Evolutionary conservation across 2,888 invertebrate species (phyloP), one percentile per base, ranked within the genome.

Genomic region (Erannis defoliaria): DNA sequence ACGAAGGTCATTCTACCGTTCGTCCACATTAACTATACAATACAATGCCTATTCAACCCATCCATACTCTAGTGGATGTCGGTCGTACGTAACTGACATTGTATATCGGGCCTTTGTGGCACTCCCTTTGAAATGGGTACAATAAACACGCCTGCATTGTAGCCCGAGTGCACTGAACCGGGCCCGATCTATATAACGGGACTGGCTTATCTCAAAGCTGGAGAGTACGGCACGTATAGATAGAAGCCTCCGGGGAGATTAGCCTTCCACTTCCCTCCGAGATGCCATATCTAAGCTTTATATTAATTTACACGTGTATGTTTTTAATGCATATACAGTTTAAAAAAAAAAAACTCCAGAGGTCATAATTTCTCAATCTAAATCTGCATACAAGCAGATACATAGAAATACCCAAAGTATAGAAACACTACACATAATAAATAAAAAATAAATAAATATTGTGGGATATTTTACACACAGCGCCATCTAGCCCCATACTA

Each of bases 141-240:
- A 82, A 84, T 83, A 83, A 83, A 82, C 83, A 80, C 80, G 77
- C 79, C 68, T 68, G 77, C 74, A 81, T 80, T 80, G 77, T 80
- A 67, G 73, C 73, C 71, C 74, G 78, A 78, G 76, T 78, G 81
- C 80, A 83, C 76, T 78, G 76, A 71, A 71, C 71, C 61, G 60
- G 59, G 57, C 61, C 38, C 62, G 58, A 61, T 64, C 66, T 66
- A 64, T 66, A 68, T 68, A 71, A 68, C 71, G 67, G 70, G 37
- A 58, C 68, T 64, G 46, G 48, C 62, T 68, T 68, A 68, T 71
- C 71, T 64, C 38, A 38, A 54, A 59, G 45, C 51, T 65, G 57
- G 62, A 61, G 62, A 46, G 53, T 65, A 60, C 38, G 53, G 43
- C 38, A 18, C 45, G 43, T 14, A 35, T 42, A 50, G 19, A 31